Evolutionary conservation across 2,888 invertebrate genomes (phyloP), one percentile per base, ranked within the genome.

Genomic region (Hesperia comma): DNA sequence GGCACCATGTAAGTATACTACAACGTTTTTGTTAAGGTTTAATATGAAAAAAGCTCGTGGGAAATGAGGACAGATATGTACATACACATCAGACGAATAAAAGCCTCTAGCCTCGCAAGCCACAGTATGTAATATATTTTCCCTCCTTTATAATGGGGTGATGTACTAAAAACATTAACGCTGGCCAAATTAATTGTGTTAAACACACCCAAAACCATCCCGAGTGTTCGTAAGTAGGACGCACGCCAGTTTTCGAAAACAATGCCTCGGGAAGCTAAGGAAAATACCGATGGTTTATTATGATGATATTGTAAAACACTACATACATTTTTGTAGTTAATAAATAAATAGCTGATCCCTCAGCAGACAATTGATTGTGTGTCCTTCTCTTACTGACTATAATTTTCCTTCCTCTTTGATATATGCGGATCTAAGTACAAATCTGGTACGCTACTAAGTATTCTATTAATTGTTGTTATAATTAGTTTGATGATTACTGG

Each of bases 151-250:
- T 21, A 21, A 51, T 37, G 19, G n/a, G 26, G 61, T 61, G n/a
- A 10, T 41, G 61, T 26, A 26, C 61, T 53, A 51, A 37, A 61
- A 53, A 49, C n/a, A 21, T 33, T 33, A 60, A 49, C 60, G 17
- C 10, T 26, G 58, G 17, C 43, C 43, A 46, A 46, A 46, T 46
- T 46, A 46, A 46, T 46, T 46, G 43, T 7, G 15, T 46, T 46
- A 46, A 46, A 46, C 43, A 46, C 43, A 46, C 17, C 43, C 43
- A 46, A 17, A 46, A 8, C 43, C 7, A 17, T 15, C 43, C 43
- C n/a, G 15, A 43, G 43, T 17, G 43, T 46, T 17, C 15, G 43
- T 46, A 15, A 15, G n/a, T 46, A 46, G 43, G 43, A 6, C 43
- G 2, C 43, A 17, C 17, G 43, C 43, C 17, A 8, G 17, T 46